Evolutionary conservation across 2,888 invertebrate genomes (phyloP).

Genomic region (Rosalia funebris): DNA sequence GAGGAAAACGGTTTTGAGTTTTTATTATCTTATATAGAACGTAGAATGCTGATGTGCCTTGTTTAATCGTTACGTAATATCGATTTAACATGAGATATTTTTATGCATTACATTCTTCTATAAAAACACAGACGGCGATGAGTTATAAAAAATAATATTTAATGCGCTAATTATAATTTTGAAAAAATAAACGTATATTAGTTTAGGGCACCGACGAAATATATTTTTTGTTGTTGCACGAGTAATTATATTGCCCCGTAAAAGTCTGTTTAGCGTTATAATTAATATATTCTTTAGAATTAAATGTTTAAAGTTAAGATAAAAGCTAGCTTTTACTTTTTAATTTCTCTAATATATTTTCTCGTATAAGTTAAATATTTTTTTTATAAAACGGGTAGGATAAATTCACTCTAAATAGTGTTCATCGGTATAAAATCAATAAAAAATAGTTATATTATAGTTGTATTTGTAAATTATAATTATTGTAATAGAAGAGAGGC

Average conservation of each 20-base stretch:
- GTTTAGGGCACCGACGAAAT: not conserved
- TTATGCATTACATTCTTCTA: not conserved
- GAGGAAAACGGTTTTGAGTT: too few relatives aligned
- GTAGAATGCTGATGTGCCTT: too few relatives aligned
- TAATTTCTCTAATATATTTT: too few relatives aligned
- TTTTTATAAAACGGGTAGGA: too few relatives aligned
- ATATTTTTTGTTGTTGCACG: not conserved
- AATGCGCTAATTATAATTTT: not conserved
- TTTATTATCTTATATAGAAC: too few relatives aligned
- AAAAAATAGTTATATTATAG: too few relatives aligned
- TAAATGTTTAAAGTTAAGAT: not conserved
- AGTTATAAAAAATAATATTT: not conserved
- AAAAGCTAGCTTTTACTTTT: not conserved
- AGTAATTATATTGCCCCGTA: slow-evolving; percentile 3
- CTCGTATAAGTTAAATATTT: too few relatives aligned
- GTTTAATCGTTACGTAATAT: not conserved
- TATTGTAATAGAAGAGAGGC: too few relatives aligned
- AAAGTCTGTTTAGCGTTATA: not conserved
- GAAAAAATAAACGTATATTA: not conserved
- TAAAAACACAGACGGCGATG: not conserved
- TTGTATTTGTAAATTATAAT: too few relatives aligned
- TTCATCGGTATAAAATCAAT: too few relatives aligned
- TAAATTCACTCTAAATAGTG: too few relatives aligned
- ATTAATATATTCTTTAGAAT: not conserved
- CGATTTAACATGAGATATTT: too few relatives aligned